Base-by-base conservation (phyloP, 2,113 vertebrate species). In the Balaeniceps rex region DNA sequence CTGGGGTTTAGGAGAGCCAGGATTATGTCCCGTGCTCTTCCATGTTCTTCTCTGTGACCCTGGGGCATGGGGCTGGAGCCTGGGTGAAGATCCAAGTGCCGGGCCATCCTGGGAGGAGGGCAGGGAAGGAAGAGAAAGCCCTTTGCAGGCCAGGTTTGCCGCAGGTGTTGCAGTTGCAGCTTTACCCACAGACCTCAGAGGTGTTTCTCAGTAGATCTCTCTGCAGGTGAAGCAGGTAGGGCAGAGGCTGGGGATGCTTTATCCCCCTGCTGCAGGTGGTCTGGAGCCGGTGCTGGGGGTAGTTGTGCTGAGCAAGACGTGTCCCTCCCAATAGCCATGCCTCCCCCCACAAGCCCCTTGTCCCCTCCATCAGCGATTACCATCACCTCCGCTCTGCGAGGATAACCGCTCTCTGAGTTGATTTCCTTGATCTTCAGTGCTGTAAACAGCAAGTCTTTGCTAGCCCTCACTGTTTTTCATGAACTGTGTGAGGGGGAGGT, bases 221-320 rank as follows among this genome's bases (percentile, higher is more conserved):
- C 42, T 1, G 2, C 8, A 64, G 23, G 0, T 34, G 58, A 84
- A 84, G 28, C n/a, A 60, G 61, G n/a, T 38, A 90, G 51, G 23
- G 12, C 1, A 3, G 71, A 38, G 26, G 34, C 8, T 47, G n/a
- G 31, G 21, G 19, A 21, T 60, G 28, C 8, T 90, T 64, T 49
- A 21, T 5, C 8, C 7, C 6, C 2, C 7, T 58, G 23, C 44
- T 75, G 36, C 66, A 42, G 47, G 25, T 19, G 26, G 23, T 47
- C 19, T 51, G 2, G 29, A 22, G 25, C 21, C 0, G 1, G n/a
- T 29, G 22, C 64, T 26, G 40, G 14, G 16, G 4, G 10, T 21
- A 42, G 40, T 9, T 49, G 42, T 63, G 26, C 31, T 49, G n/a
- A 33, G 46, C 0, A 3, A 58, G 66, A 36, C 0, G 1, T 4